Percentiles rank a stretch among this genome's conserved stretches.
Conservation (phyloP, 2,888 invertebrate species). For the Pollenia angustigena region DNA sequence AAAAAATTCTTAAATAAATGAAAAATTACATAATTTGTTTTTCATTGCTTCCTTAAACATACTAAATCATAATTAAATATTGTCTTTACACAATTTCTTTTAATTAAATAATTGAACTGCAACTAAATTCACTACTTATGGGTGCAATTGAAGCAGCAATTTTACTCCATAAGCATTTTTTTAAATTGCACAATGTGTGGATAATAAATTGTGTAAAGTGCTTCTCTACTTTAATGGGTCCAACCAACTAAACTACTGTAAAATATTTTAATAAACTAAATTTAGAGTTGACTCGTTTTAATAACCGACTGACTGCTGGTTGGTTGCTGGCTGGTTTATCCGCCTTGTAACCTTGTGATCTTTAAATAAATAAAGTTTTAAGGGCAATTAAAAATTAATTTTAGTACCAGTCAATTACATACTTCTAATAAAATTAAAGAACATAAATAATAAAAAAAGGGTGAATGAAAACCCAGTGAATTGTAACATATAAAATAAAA, state of each 20-base stretch:
- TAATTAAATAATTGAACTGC: slow-evolving; percentile 11
- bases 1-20: background rate
- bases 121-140: slow-evolving; percentile 8
- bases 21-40: background rate
- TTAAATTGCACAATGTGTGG: background rate
- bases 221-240: background rate
- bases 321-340: background rate
- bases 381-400: slow-evolving; percentile 63
- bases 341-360: slow-evolving; percentile 17
- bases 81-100: background rate
- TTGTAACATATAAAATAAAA: background rate
- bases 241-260: slow-evolving; percentile 40
- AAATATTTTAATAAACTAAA: slow-evolving; percentile 40
- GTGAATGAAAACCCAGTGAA: background rate
- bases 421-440: slow-evolving; percentile 27
- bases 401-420: slow-evolving; percentile 38
- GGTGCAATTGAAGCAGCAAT: background rate
- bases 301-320: background rate
- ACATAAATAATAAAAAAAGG: slow-evolving; percentile 11
- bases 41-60: background rate
- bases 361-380: slow-evolving; percentile 58
- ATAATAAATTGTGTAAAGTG: slow-evolving; percentile 6
- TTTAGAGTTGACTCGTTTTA: slow-evolving; percentile 4
- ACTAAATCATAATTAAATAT: background rate
- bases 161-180: background rate